Percentiles rank a stretch among this genome's conserved stretches.
These are phyloP conservation scores for Taeniopygia guttata DNA, from an alignment of 2,797 vertebrate genomes.

Conservation along the genomic window DNA sequence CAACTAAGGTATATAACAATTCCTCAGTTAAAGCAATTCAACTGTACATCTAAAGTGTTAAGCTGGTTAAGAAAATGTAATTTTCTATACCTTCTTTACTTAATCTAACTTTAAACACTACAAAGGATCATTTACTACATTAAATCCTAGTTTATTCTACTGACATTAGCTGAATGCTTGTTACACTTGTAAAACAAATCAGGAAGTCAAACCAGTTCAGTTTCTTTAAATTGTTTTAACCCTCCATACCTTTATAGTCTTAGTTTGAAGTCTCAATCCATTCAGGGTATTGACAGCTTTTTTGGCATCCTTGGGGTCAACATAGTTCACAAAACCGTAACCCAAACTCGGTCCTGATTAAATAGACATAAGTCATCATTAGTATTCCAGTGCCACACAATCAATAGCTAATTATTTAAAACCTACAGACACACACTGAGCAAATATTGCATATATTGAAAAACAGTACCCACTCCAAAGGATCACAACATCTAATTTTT, in stretches of 20 bases:
- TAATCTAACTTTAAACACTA: background rate
- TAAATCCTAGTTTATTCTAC: background rate
- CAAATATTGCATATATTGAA: background rate
- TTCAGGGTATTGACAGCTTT: constrained; percentile 98
- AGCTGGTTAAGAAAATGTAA: background rate
- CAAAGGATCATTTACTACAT: background rate
- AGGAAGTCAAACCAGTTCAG: background rate
- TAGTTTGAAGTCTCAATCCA: constrained; percentile 97
- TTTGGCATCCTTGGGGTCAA: constrained; percentile 96
- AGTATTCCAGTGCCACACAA: background rate
- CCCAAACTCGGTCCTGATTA: constrained; percentile 93
- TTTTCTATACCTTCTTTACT: background rate
- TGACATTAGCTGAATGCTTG: background rate
- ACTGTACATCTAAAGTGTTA: background rate
- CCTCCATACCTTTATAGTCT: constrained; percentile 95
- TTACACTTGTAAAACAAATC: background rate
- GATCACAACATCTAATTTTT: background rate
- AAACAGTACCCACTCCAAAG: background rate
- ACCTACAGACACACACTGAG: background rate
- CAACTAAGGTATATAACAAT: background rate
- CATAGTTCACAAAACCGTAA: constrained; percentile 98
- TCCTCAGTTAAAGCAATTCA: background rate
- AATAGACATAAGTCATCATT: background rate
- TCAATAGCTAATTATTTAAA: background rate
- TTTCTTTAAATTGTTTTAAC: background rate